phyloP scores from a whole-genome alignment of 2,888 invertebrate species.

The Argyresthia albistria region DNA sequence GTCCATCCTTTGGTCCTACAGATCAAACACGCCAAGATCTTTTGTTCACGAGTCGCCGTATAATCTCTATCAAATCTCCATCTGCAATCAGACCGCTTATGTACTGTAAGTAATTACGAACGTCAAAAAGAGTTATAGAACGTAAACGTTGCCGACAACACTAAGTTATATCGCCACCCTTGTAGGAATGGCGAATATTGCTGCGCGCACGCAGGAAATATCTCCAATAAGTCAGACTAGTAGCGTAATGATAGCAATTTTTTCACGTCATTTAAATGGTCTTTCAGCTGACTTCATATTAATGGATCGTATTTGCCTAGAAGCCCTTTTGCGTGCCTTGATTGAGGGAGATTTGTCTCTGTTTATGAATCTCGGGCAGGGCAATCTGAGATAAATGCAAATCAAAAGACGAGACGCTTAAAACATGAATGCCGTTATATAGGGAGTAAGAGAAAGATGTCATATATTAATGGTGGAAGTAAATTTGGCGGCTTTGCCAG shows the following conservation, averaged over 20 bases:
- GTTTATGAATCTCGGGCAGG: not conserved
- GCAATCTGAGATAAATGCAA: no score
- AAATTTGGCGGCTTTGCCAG: no score
- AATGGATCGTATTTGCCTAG: not conserved
- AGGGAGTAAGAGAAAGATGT: no score
- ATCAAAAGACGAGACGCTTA: no score
- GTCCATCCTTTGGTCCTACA: not conserved
- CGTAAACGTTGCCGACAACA: slow-evolving; percentile 14
- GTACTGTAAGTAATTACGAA: slow-evolving; percentile 17
- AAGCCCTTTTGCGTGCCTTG: no score
- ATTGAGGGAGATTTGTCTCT: not conserved
- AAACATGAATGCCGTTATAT: no score
- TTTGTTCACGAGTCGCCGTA: no score
- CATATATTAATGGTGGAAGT: no score
- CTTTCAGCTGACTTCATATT: not conserved
- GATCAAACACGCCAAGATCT: not conserved
- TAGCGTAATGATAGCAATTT: slow-evolving; percentile 4
- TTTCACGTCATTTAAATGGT: not conserved
- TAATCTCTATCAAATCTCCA: no score
- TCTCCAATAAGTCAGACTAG: slow-evolving; percentile 1
- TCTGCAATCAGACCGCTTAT: no score
- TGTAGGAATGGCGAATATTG: not conserved
- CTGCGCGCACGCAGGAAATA: not conserved
- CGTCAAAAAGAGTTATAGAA: slow-evolving; percentile 19
- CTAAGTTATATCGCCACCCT: slow-evolving; percentile 1